A percentile compares a stretch with the other conserved stretches of the same genome.
phyloP scores from a whole-genome alignment of 2,888 invertebrate species.

The Strigamia maritima region DNA sequence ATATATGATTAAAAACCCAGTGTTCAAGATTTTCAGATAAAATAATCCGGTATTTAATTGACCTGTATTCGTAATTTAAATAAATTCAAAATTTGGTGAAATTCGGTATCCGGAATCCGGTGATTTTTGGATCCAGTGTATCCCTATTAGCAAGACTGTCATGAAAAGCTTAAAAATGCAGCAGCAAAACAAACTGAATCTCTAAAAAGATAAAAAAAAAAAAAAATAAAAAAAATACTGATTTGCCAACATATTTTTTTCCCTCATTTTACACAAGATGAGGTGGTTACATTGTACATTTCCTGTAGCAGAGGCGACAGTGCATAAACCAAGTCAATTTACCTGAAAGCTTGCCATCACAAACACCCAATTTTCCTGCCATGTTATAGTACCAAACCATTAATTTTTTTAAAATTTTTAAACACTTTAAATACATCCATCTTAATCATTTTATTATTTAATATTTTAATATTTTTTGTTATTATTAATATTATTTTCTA shows the following conservation, averaged over 20 bases:
- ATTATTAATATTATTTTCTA: too few relatives aligned
- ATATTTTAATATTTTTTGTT: too few relatives aligned
- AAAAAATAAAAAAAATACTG: not conserved
- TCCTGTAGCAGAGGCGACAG: not conserved
- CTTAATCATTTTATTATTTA: too few relatives aligned
- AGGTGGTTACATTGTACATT: not conserved
- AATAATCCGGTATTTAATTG: too few relatives aligned
- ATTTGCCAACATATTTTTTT: not conserved
- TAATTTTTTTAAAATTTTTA: not conserved
- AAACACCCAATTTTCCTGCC: not conserved
- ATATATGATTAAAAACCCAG: too few relatives aligned
- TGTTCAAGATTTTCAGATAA: too few relatives aligned
- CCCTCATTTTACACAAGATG: not conserved
- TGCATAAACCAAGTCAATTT: conserved; percentile 13
- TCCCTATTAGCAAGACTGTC: not conserved
- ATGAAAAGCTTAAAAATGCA: too few relatives aligned
- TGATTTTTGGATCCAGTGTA: too few relatives aligned
- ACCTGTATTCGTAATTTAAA: too few relatives aligned
- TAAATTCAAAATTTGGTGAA: too few relatives aligned
- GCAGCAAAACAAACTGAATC: too few relatives aligned
- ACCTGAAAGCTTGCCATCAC: not conserved
- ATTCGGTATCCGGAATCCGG: too few relatives aligned
- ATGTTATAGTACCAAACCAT: not conserved
- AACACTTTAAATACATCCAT: not conserved
- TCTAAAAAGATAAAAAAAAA: not conserved